These are phyloP conservation scores for Cephus pygmeus DNA, from an alignment of 2,888 invertebrate species.

Conservation along the genomic window DNA sequence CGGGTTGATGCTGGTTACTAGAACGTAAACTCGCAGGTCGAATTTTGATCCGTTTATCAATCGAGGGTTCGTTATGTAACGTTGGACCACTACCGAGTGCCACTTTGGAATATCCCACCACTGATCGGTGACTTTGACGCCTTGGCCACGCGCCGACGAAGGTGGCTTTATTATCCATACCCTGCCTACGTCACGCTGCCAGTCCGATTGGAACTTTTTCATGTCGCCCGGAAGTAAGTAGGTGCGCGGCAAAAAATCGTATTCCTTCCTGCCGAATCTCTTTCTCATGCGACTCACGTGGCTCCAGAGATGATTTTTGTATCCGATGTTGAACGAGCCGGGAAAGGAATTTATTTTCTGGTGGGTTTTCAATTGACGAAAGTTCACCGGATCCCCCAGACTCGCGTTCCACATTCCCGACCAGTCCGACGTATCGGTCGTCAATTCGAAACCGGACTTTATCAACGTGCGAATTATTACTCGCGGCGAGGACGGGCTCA, in stretches of 20 bases:
- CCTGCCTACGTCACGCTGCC: constrained; percentile 80
- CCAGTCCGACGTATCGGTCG: constrained; percentile 73
- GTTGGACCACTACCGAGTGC: constrained; percentile 88
- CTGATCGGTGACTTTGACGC: constrained; percentile 90
- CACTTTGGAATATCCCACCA: constrained; percentile 89
- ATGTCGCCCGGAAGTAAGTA: constrained; percentile 89
- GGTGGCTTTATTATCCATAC: constrained; percentile 97
- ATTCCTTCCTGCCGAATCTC: constrained; percentile 68
- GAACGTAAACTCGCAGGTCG: constrained; percentile 92
- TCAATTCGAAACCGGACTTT: constrained; percentile 84
- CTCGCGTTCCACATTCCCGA: constrained; percentile 88
- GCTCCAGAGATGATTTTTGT: constrained; percentile 90
- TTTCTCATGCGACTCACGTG: constrained; percentile 75
- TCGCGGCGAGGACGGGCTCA: constrained; percentile 90
- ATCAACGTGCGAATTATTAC: constrained; percentile 85
- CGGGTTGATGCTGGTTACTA: constrained; percentile 93
- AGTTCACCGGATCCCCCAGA: constrained; percentile 67
- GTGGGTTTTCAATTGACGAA: constrained; percentile 81
- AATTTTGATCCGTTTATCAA: constrained; percentile 95
- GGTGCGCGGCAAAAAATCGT: constrained; percentile 67
- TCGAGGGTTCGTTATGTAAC: constrained; percentile 81
- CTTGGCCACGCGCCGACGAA: constrained; percentile 95
- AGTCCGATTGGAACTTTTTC: constrained; percentile 81
- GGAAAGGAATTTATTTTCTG: constrained; percentile 97
- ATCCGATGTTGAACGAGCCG: constrained; percentile 94